These are phyloP conservation scores for Caracal caracal DNA, from an alignment of 2,113 vertebrate species.

Conservation along the genomic window DNA sequence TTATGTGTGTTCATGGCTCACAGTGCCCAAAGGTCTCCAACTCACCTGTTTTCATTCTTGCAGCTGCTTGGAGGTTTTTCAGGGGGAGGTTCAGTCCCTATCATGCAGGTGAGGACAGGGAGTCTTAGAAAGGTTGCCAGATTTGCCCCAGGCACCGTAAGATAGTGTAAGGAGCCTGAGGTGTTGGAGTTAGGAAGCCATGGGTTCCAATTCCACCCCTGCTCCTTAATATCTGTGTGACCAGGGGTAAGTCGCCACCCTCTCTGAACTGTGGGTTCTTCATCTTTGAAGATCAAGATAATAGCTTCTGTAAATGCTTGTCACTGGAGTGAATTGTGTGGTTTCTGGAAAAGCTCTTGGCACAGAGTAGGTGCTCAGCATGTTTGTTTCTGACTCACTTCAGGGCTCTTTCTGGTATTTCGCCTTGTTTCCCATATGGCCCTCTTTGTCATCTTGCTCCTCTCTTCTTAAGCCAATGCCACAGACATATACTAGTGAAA, in stretches of 20 bases:
- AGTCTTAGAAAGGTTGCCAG: not conserved
- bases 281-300: not conserved
- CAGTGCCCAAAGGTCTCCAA: not conserved
- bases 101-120: not conserved
- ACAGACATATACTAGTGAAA: not conserved
- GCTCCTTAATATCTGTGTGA: not conserved
- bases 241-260: not conserved
- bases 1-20: not conserved
- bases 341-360: not conserved
- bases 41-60: not conserved
- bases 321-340: not conserved
- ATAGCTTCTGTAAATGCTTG: not conserved
- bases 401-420: slow-evolving; percentile 15
- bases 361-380: slow-evolving; percentile 8
- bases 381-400: slow-evolving; percentile 34
- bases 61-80: not conserved
- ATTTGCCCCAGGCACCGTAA: not conserved
- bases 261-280: not conserved
- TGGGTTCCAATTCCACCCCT: not conserved
- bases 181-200: not conserved
- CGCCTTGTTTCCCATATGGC: not conserved
- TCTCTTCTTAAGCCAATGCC: not conserved
- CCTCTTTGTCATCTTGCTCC: not conserved
- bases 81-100: not conserved
- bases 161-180: not conserved